phyloP scores from a whole-genome alignment of 2,888 invertebrate species.

The Tipula vernalis region DNA sequence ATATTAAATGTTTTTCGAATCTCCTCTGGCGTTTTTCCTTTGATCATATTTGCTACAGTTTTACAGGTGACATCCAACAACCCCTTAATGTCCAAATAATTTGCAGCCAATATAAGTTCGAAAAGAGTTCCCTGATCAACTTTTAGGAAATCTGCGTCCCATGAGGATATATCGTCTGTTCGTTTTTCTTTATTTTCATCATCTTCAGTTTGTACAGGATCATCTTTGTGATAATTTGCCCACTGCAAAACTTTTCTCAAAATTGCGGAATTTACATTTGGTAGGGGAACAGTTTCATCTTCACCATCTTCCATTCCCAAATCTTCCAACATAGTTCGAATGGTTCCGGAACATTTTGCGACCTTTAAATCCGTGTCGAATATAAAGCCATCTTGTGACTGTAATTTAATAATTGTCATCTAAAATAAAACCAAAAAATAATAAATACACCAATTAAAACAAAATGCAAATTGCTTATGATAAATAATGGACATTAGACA shows the following conservation, averaged over 20 bases:
- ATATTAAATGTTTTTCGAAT: constrained; percentile 95
- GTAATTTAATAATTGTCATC: constrained; percentile 91
- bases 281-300: constrained; percentile 89
- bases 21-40: constrained; percentile 95
- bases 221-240: constrained; percentile 91
- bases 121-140: constrained; percentile 95
- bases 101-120: constrained; percentile 92
- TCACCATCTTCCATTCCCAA: constrained; percentile 84
- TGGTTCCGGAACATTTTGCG: constrained; percentile 94
- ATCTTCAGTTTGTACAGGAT: constrained; percentile 90
- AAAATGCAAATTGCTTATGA: background rate
- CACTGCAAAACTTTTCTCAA: constrained; percentile 87
- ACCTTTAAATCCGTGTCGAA: constrained; percentile 96
- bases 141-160: constrained; percentile 99
- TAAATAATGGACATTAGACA: background rate
- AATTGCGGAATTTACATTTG: constrained; percentile 95
- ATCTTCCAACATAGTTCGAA: constrained; percentile 97
- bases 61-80: constrained; percentile 96
- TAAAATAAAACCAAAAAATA: constrained; percentile 23
- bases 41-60: constrained; percentile 97
- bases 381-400: constrained; percentile 89
- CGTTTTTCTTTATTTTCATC: constrained; percentile 96
- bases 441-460: background rate
- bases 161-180: constrained; percentile 97
- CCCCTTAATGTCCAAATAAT: constrained; percentile 92